Base-by-base conservation (phyloP, 2,888 invertebrate genomes). In the Synergus umbraculus region DNA sequence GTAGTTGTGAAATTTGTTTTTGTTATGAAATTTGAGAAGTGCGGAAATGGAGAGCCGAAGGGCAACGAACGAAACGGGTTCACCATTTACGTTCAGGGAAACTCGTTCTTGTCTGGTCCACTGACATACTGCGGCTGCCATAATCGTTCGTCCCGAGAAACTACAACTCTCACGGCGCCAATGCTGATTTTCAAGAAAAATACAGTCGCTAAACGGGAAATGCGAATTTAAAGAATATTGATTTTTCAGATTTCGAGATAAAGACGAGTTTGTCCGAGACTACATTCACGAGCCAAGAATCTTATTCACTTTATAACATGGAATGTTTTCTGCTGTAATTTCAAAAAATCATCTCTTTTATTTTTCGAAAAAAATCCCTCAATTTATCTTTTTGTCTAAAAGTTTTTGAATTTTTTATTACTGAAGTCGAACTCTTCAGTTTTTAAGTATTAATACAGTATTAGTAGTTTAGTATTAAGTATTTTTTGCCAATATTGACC, bases 81-180 rank as follows among this genome's bases (percentile, higher is more conserved):
- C 79, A 69, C 81, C n/a, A 67, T 79, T 81, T 86, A 86, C 85
- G 83, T 83, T 82, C 81, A 81, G 79, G 54, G 37, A 54, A 73
- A 73, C 69, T 73, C 37, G 69, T 73, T 73, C 69, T 29, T 49
- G 54, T 78, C 78, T 83, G 87, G 84, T 86, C 86, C 85, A 86
- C 88, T 87, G 88, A 87, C 88, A 89, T 86, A 88, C 87, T 87
- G 85, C 76, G 83, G 83, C 79, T 67, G 49, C 79, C 76, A 64
- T 64, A 64, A 73, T 49, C 29, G 29, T 60, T 78, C 78, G 67
- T 12, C 10, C n/a, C n/a, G 58, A 43, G 58, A 49, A 54, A 29
- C 29, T 60, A 58, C 44, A 76, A 69, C 76, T 64, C 65, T 54
- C 82, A 76, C 67, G 76, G 81, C 54, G 69, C 54, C 54, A 54